phyloP scores from a whole-genome alignment of 2,888 invertebrate species.

The Cantharis lateralis region DNA sequence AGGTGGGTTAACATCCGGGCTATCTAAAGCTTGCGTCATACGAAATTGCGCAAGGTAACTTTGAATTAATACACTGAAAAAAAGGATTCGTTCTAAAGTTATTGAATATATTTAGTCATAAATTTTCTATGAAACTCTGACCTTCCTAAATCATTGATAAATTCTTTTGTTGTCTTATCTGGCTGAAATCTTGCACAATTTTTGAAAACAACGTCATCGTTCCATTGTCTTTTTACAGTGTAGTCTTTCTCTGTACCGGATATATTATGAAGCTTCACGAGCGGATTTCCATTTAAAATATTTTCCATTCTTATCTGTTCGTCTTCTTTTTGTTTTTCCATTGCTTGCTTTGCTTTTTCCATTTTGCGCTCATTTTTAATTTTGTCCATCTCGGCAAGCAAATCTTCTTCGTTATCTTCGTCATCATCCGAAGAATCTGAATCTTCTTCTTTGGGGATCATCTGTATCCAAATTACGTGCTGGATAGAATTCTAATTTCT shows the following conservation, averaged over 20 bases:
- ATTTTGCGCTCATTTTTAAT: neutral
- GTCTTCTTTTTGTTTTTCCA: neutral
- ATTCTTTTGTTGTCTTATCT: neutral
- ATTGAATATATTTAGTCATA: neutral
- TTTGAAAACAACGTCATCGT: neutral
- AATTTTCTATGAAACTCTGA: neutral
- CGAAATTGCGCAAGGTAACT: too few relatives aligned
- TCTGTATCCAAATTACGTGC: neutral
- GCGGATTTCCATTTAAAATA: neutral
- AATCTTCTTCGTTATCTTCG: neutral
- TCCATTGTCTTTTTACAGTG: too few relatives aligned
- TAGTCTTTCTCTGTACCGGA: neutral
- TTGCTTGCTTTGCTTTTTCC: neutral
- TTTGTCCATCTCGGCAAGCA: neutral
- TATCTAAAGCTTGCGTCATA: neutral
- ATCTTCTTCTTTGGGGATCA: neutral
- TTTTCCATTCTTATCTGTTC: neutral
- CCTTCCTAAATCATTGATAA: neutral
- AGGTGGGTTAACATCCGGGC: neutral
- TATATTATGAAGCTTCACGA: neutral
- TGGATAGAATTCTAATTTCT: neutral
- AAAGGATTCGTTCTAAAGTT: too few relatives aligned
- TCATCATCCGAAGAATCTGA: neutral
- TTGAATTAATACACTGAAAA: too few relatives aligned
- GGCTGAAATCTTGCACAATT: neutral